Conservation (phyloP, 1,140 invertebrate genomes). For the Ceratosolen fusciceps region DNA sequence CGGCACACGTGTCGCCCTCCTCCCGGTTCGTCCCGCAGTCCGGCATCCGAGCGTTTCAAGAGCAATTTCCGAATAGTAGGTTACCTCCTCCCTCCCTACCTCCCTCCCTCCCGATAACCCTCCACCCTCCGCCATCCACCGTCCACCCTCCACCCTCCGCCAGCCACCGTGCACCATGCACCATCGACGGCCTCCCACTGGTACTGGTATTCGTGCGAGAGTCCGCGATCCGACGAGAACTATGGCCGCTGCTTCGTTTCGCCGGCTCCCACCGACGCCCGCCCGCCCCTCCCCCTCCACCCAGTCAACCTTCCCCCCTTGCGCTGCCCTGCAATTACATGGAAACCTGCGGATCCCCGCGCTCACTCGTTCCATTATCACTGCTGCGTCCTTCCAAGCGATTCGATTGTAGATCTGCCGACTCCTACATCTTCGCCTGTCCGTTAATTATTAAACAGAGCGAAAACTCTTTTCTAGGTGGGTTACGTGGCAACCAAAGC, state of each 20-base stretch:
- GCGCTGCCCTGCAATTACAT: too few species aligned
- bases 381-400: neutral
- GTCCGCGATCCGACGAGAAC: neutral
- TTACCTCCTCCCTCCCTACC: slow-evolving; percentile 10
- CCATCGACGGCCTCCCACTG: too few species aligned
- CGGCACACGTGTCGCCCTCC: slow-evolving; percentile 27
- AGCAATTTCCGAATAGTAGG: slow-evolving; percentile 43
- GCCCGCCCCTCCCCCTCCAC: neutral
- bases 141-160: too few species aligned
- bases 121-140: too few species aligned
- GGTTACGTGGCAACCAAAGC: neutral
- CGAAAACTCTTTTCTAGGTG: slow-evolving; percentile 10
- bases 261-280: too few species aligned
- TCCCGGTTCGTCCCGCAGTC: neutral
- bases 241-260: neutral
- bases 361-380: neutral
- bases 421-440: neutral
- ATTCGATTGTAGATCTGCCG: neutral
- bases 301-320: neutral
- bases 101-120: neutral
- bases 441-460: slow-evolving; percentile 13
- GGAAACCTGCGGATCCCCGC: too few species aligned
- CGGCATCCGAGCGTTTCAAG: slow-evolving; percentile 6
- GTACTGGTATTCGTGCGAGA: too few species aligned
- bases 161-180: too few species aligned